Evolutionary conservation across 2,797 vertebrate species (phyloP), one percentile per base, ranked within the genome.

Genomic region (Percopsis omiscomaycus): DNA sequence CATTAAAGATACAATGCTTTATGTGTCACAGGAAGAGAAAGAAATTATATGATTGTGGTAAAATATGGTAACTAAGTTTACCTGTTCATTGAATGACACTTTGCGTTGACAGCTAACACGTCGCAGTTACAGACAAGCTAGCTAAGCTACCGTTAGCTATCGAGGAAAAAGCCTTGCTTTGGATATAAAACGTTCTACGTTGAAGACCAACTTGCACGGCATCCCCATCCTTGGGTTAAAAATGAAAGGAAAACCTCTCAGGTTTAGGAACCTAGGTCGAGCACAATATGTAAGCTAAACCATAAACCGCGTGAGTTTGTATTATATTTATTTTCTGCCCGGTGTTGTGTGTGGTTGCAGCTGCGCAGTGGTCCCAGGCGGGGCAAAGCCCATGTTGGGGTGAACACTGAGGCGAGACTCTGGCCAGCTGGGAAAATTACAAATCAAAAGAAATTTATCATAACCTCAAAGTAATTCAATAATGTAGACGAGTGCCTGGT

Each of bases 91-190:
- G 16, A 55, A 50, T 55, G 60, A 55, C 5, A 30, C 11, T 28
- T 44, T 44, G 60, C 52, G 48, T 57, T 22, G 14, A 49, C 12
- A 68, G 68, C 16, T 68, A 30, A 9, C 75, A 71, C 52, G 74
- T 70, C 54, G 56, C 42, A 52, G 30, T 1, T 27, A 68, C 71
- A 70, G 80, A 65, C 71, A 67, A 80, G 64, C 66, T 14, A 42
- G 69, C 50, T 30, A 61, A 16, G 85, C 86, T 45, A 57, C 69
- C 75, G 78, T 57, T 66, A 79, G 74, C 82, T 84, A 86, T 65
- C 61, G 68, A 66, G 57, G 62, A 3, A 5, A 73, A 16, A 73
- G 16, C 64, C 66, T 73, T 55, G 66, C 79, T 75, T 82, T 78
- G 74, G 77, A 84, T 78, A 45, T 60, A 16, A 27, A 60, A 65